A percentile compares a stretch with the other conserved stretches of the same genome.
These are phyloP conservation scores for Bathynomus jamesi DNA, from an alignment of 1,140 invertebrate genomes.

Conservation along the genomic window DNA sequence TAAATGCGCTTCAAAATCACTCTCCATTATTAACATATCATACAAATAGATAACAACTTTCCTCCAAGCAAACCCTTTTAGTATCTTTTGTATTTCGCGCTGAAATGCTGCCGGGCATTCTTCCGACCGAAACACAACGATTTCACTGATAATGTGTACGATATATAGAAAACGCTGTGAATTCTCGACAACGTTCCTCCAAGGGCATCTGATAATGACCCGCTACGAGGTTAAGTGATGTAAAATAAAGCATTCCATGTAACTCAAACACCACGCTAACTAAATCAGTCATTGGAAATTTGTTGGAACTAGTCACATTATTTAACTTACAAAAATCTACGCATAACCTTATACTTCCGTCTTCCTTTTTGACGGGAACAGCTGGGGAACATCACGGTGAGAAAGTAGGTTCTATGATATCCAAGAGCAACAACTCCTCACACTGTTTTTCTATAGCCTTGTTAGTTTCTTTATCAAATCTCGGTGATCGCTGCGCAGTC, in stretches of 20 bases:
- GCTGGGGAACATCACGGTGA: neutral
- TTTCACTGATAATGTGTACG: neutral
- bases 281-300: neutral
- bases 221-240: neutral
- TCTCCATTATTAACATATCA: too few relatives aligned
- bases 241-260: neutral
- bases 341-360: neutral
- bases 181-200: neutral
- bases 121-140: neutral
- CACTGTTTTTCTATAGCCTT: conserved; percentile 32
- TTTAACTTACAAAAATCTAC: neutral
- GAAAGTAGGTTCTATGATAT: neutral
- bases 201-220: conserved; percentile 1
- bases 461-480: neutral
- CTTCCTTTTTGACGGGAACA: neutral
- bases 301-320: neutral
- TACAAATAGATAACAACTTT: neutral
- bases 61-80: neutral
- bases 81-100: neutral
- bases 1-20: too few relatives aligned
- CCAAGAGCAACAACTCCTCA: neutral
- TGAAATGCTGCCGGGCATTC: neutral
- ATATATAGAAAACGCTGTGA: neutral
- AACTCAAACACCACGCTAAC: neutral
- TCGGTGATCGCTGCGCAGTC: neutral